Conservation (phyloP, 2,113 vertebrate species). For the Mormyrus lacerda region DNA sequence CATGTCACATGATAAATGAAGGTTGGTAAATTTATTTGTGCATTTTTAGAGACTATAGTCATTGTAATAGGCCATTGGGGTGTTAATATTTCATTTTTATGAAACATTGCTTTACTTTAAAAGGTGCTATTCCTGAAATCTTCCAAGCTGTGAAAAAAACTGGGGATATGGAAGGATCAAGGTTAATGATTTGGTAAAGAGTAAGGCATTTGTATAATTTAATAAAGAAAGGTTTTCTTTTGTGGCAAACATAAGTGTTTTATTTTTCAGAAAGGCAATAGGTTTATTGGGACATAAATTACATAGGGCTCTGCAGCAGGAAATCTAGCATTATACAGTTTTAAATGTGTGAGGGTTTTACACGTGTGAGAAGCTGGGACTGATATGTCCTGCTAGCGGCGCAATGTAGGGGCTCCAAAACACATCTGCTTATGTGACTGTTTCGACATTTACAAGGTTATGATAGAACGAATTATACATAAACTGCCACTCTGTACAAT, state of each 20-base stretch:
- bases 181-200: constrained; percentile 3
- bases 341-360: not conserved
- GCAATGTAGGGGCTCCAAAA: not conserved
- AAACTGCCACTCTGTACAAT: no score
- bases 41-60: not conserved
- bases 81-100: constrained; percentile 15
- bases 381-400: not conserved
- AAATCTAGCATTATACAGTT: not conserved
- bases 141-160: not conserved
- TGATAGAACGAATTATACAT: not conserved
- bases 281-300: constrained; percentile 6
- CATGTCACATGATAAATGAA: not conserved
- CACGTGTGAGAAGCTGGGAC: not conserved
- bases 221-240: constrained; percentile 1
- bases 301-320: not conserved
- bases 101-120: not conserved
- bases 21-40: not conserved
- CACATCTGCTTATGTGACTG: not conserved
- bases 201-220: not conserved
- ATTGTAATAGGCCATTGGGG: not conserved
- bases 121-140: not conserved
- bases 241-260: not conserved
- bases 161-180: not conserved
- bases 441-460: not conserved
- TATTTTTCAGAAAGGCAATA: constrained; percentile 12